phyloP scores from a whole-genome alignment of 2,113 vertebrate genomes.

The Sceloporus tristichus region DNA sequence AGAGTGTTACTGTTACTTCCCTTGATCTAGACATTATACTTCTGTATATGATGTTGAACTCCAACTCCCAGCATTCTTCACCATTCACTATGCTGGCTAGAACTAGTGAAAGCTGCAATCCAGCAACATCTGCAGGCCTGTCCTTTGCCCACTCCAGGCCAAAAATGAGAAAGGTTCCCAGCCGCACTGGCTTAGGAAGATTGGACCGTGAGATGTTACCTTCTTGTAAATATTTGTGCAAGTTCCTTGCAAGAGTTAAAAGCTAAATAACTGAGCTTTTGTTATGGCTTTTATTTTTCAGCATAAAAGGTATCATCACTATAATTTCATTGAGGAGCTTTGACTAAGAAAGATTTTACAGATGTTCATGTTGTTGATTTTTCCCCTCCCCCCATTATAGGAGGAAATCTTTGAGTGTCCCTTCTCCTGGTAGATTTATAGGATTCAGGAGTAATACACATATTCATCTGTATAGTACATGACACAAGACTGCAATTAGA shows the following conservation, averaged over 20 bases:
- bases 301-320: not conserved
- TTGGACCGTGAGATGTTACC: not conserved
- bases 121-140: too few species aligned
- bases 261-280: not conserved
- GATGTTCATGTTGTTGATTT: too few species aligned
- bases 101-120: too few species aligned
- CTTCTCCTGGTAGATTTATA: not conserved
- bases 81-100: too few species aligned
- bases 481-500: not conserved
- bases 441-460: constrained; percentile 6
- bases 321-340: not conserved
- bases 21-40: too few species aligned
- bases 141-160: too few species aligned
- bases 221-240: not conserved
- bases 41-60: not conserved
- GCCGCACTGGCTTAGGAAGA: not conserved
- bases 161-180: too few species aligned
- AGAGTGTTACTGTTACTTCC: too few species aligned
- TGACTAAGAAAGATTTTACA: too few species aligned
- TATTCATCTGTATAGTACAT: not conserved
- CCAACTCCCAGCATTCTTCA: not conserved
- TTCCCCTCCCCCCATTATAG: too few species aligned
- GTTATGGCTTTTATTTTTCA: not conserved
- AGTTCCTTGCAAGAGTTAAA: not conserved
- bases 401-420: not conserved